Evolutionary conservation across 2,797 vertebrate species (phyloP).

Genomic region (Agapornis canus): DNA sequence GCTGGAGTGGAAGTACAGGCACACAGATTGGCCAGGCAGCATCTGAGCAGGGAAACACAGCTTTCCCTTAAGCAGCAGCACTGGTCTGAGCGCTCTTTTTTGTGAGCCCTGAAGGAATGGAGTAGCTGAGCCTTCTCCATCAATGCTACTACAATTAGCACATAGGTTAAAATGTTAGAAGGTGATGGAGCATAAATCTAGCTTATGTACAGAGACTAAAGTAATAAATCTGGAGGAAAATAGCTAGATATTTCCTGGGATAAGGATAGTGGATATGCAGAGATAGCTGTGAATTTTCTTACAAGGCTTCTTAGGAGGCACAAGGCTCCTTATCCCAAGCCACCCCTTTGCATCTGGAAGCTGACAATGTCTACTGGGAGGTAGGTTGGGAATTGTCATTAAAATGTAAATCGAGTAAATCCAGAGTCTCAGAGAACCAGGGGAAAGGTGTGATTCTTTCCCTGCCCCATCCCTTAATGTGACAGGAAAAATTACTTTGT

Average conservation of each 20-base stretch:
- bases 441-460: fast-evolving
- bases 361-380: background rate
- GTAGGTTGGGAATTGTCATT: background rate
- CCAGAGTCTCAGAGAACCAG: background rate
- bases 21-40: fast-evolving
- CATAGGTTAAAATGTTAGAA: background rate
- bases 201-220: background rate
- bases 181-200: background rate
- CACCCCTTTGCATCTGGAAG: background rate
- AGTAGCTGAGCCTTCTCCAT: background rate
- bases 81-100: background rate
- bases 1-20: background rate
- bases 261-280: background rate
- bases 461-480: fast-evolving
- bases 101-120: background rate
- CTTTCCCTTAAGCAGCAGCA: background rate
- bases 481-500: background rate
- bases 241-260: background rate
- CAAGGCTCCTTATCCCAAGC: background rate
- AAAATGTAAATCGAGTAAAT: background rate
- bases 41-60: background rate
- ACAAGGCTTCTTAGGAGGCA: background rate
- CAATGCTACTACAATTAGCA: too few relatives aligned
- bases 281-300: background rate
- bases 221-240: background rate